Evolutionary conservation across 2,113 vertebrate genomes (phyloP), one percentile per base, ranked within the genome.

Genomic region (Brachionichthys hirsutus): DNA sequence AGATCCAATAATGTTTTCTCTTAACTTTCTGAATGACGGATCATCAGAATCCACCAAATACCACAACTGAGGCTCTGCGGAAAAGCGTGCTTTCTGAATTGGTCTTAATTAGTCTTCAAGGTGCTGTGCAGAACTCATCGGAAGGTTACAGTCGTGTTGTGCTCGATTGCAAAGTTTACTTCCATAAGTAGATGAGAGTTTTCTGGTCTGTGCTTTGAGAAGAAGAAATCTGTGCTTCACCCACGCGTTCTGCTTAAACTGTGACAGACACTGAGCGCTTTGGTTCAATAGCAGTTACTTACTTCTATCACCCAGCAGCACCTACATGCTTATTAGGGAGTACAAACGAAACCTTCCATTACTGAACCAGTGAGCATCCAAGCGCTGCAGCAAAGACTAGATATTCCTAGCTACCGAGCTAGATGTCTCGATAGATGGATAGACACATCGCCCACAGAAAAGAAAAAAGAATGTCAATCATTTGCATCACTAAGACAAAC

Each of bases 251-350:
- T 44, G 35, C 13, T 43, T 30, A 30, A 30, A 56, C 46, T 61
- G 52, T 72, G 65, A 65, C 35, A 64, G 62, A 56, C 52, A 43
- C 14, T 13, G 42, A 69, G 49, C 20, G 45, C 56, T 69, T 24
- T 36, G 47, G 0, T 44, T 69, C 50, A 50, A 41, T 51, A 57
- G 43, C 44, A 62, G 20, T 65, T 0, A 43, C 63, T 58, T 62
- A 62, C 44, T 12, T 13, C 1, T 45, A 58, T 70, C 55, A 70
- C 47, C 67, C 12, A 78, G 54, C 62, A 62, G 36, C 71, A 67
- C 66, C 59, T 47, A 50, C 13, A 30, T 54, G 30, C 24, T 66
- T 63, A 70, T 74, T 11, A 54, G 49, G 17, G 36, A 52, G 50
- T 54, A 48, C 50, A 63, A 40, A 60, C 35, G 40, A 54, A 60